Conservation (phyloP, 2,113 vertebrate species). For the Agapornis roseicollis region DNA sequence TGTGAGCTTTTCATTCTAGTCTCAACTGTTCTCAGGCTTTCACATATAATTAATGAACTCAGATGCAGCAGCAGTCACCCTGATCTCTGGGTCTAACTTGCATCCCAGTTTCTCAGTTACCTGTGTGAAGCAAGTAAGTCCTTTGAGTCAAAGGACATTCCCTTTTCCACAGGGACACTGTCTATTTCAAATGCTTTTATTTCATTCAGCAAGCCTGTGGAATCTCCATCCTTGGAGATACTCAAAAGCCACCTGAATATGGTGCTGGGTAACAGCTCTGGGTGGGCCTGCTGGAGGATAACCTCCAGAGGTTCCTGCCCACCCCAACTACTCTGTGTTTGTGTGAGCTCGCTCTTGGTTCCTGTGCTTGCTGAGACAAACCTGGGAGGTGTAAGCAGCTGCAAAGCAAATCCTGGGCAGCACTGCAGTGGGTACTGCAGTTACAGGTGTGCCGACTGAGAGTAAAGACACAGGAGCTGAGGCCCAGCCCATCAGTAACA, state of each 20-base stretch:
- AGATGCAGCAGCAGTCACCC: not conserved
- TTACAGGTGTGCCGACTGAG: not conserved
- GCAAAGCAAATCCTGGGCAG: not conserved
- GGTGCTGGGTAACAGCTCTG: not conserved
- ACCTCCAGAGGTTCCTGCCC: not conserved
- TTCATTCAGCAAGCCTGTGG: not conserved
- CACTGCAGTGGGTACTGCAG: fast-evolving
- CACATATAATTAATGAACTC: not conserved
- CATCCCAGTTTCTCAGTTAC: not conserved
- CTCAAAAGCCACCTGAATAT: not conserved
- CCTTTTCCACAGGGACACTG: not conserved
- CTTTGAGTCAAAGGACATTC: not conserved
- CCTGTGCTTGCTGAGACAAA: not conserved
- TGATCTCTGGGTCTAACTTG: not conserved
- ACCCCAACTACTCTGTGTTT: not conserved
- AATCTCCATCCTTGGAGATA: not conserved
- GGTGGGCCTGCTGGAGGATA: not conserved
- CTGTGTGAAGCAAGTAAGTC: not conserved
- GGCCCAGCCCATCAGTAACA: not conserved
- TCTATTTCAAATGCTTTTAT: not conserved
- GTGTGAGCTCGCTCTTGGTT: not conserved
- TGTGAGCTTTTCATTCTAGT: not conserved
- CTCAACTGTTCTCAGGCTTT: not conserved
- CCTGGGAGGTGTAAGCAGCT: not conserved
- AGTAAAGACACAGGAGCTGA: not conserved